Conservation (phyloP, 2,888 invertebrate species). For the Aspidapion aeneum region DNA sequence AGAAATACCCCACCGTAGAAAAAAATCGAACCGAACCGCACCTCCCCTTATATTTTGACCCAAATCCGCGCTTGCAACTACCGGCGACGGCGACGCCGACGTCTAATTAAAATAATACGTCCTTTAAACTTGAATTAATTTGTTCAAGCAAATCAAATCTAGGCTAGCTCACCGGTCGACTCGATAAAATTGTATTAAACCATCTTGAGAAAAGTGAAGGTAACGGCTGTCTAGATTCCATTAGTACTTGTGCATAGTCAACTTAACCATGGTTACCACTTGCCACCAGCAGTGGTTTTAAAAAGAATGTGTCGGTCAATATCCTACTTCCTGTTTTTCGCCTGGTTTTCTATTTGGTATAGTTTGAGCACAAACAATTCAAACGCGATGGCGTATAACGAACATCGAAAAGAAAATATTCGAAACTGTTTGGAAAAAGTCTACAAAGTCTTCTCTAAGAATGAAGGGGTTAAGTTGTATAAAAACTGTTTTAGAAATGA, state of each 20-base stretch:
- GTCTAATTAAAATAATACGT: too few species aligned
- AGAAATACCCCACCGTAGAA: too few species aligned
- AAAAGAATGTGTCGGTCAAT: not conserved
- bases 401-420: not conserved
- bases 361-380: not conserved
- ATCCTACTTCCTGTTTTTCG: not conserved
- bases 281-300: not conserved
- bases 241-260: not conserved
- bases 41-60: too few species aligned
- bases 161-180: not conserved
- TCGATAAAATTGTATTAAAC: not conserved
- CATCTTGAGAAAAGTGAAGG: not conserved
- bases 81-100: too few species aligned
- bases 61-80: too few species aligned
- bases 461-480: not conserved
- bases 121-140: too few species aligned
- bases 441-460: not conserved
- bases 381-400: not conserved
- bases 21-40: too few species aligned
- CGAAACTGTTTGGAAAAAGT: not conserved
- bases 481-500: not conserved
- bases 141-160: not conserved
- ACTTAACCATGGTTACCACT: not conserved
- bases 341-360: not conserved
- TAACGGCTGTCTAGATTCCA: not conserved